phyloP scores from a whole-genome alignment of 2,888 invertebrate species.

The Macaria notata region DNA sequence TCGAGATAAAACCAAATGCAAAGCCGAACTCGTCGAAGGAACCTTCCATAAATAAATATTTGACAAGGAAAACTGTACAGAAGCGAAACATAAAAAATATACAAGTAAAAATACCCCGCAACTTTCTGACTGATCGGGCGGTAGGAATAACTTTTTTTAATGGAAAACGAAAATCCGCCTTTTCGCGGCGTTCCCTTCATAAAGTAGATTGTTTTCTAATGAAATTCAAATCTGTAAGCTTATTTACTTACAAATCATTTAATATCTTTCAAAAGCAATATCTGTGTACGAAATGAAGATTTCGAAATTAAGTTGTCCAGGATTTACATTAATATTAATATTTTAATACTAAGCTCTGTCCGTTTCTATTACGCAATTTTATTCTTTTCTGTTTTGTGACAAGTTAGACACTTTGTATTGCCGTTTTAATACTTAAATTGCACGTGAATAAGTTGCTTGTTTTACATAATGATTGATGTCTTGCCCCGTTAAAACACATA shows the following conservation, averaged over 20 bases:
- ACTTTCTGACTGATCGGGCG: constrained; percentile 53
- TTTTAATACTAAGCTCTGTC: constrained; percentile 8
- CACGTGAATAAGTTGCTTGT: too few relatives aligned
- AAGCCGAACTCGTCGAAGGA: constrained; percentile 36
- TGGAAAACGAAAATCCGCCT: constrained; percentile 30
- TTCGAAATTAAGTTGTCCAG: constrained; percentile 29
- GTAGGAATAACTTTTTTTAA: constrained; percentile 43
- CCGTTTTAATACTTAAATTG: too few relatives aligned
- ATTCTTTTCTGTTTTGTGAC: too few relatives aligned
- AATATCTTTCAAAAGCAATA: constrained; percentile 43
- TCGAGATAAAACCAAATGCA: constrained; percentile 28
- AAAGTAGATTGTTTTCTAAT: constrained; percentile 42
- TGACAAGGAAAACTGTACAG: constrained; percentile 43
- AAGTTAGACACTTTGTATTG: too few relatives aligned
- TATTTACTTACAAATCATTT: constrained; percentile 46
- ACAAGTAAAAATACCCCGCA: constrained; percentile 36
- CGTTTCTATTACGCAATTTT: constrained; percentile 6
- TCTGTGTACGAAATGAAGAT: constrained; percentile 38
- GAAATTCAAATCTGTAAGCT: constrained; percentile 39
- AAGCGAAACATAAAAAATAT: constrained; percentile 49
- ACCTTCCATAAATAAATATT: constrained; percentile 50
- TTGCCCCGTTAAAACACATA: too few relatives aligned
- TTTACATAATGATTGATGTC: too few relatives aligned
- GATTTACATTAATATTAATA: constrained; percentile 34
- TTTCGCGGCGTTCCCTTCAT: constrained; percentile 17